These are phyloP conservation scores for Caenorhabditis sp. DNA, from an alignment of 2,888 invertebrate species.

Conservation along the genomic window DNA sequence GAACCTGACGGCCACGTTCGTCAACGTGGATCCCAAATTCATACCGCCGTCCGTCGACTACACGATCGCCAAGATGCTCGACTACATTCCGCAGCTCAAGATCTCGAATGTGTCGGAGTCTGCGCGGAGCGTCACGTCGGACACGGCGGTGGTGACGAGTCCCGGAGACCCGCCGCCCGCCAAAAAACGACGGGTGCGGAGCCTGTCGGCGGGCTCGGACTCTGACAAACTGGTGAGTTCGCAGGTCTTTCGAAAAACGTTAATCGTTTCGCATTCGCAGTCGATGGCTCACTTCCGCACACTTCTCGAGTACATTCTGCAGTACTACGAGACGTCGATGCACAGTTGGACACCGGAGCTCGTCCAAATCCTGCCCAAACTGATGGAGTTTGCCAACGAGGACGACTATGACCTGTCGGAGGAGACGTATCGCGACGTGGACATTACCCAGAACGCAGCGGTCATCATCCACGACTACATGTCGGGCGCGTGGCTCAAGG, in stretches of 20 bases:
- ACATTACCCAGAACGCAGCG: slow-evolving; percentile 44
- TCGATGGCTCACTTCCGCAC: slow-evolving; percentile 57
- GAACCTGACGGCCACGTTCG: slow-evolving; percentile 11
- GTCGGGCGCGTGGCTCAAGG: slow-evolving; percentile 44
- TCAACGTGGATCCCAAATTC: too few species aligned
- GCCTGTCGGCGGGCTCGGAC: too few species aligned
- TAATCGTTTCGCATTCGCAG: background rate
- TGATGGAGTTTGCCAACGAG: slow-evolving; percentile 61
- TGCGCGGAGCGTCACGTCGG: too few species aligned
- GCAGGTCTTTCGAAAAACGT: background rate
- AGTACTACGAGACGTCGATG: slow-evolving; percentile 57
- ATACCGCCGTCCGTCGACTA: too few species aligned
- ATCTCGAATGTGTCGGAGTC: too few species aligned
- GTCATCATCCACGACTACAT: slow-evolving; percentile 58
- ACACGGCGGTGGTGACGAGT: too few species aligned
- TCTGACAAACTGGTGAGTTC: background rate
- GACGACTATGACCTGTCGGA: slow-evolving; percentile 51
- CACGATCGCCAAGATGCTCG: too few species aligned
- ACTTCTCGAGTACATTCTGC: slow-evolving; percentile 51
- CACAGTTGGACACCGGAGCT: slow-evolving; percentile 55
- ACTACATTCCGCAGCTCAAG: slow-evolving; percentile 3
- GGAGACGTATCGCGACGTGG: slow-evolving; percentile 49
- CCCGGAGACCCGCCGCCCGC: too few species aligned
- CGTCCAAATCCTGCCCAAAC: slow-evolving; percentile 51
- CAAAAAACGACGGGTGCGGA: too few species aligned